Base-by-base conservation (phyloP, 64 coral and sea anemone species). In the Montipora cactus region DNA sequence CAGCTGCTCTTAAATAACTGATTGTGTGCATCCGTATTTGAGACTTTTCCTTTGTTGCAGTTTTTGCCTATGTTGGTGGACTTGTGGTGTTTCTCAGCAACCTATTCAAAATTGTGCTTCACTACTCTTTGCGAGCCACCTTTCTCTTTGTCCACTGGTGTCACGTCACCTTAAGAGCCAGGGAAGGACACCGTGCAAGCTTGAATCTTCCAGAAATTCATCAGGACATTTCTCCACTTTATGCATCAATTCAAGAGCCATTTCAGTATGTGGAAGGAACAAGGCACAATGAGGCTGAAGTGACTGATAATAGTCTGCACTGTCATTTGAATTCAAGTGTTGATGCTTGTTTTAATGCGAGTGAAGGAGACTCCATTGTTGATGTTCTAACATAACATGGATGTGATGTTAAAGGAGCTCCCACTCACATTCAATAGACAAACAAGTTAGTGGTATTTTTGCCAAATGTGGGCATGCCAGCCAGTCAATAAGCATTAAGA, bases 21-120 rank as follows among this genome's bases (percentile, higher is more conserved):
- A 37, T 49, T 49, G 10, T 37, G 10, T 15, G 28, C 75, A 12
- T 23, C 5, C 23, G 2, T 23, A 77, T 20, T 49, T 22, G 11
- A 21, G 12, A 77, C 44, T 67, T 44, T 85, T 49, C 37, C 37
- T 8, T 52, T 11, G 52, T 62, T 69, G 8, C 72, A 97, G 96
- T 97, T 5, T 97, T 97, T 92, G 93, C 96, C 15, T 97, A 97
- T 76, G 96, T 97, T 74, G 96, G 96, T 68, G 96, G 96, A 49
- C 72, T 97, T 13, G 89, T 97, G 13, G 96, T 97, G 2, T 95
- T 97, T 13, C 77, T 97, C 12, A 97, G 96, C 83, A 97, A 79
- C 18, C 90, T 97, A 15, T 88, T 94, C 19, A 93, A 84, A 46
- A 89, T 97, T 22, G 78, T 92, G 7, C 81, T 97, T 2, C 96